phyloP scores from a whole-genome alignment of 2,113 vertebrate species.

The Urocitellus parryii region DNA sequence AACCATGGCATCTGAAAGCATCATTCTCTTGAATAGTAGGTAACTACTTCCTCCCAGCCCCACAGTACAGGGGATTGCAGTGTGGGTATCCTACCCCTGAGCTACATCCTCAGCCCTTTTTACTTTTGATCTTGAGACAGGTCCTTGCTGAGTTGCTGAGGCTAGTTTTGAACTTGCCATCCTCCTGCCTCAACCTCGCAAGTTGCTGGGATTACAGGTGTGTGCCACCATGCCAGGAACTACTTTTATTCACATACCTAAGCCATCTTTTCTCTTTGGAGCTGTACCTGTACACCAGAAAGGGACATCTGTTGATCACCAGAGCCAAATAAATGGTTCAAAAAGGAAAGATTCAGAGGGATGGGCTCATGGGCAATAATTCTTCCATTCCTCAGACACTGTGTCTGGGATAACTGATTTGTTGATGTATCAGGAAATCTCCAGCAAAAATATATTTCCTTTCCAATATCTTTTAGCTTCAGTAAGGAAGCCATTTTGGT shows the following conservation, averaged over 20 bases:
- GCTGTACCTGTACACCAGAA: neutral
- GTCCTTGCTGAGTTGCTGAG: too few species aligned
- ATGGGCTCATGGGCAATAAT: neutral
- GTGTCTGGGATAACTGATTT: neutral
- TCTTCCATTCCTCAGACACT: neutral
- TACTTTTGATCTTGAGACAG: too few species aligned
- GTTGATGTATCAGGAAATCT: slow-evolving; percentile 48
- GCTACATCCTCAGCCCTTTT: too few species aligned
- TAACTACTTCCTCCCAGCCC: neutral
- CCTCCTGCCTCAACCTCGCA: too few species aligned
- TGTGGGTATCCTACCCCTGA: too few species aligned
- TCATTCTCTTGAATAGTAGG: neutral
- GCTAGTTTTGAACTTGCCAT: too few species aligned
- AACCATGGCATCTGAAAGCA: neutral
- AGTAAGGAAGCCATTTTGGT: slow-evolving; percentile 36
- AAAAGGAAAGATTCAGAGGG: neutral
- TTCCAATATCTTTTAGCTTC: slow-evolving; percentile 52
- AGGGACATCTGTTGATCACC: neutral
- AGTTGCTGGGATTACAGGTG: too few species aligned
- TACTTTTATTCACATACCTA: neutral
- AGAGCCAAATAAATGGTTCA: neutral
- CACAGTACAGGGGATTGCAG: too few species aligned
- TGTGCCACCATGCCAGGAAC: too few species aligned
- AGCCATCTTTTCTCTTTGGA: slow-evolving; percentile 16
- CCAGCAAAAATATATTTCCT: slow-evolving; percentile 19